These are phyloP conservation scores for Cuculus canorus DNA, from an alignment of 2,797 vertebrate species.

Conservation along the genomic window DNA sequence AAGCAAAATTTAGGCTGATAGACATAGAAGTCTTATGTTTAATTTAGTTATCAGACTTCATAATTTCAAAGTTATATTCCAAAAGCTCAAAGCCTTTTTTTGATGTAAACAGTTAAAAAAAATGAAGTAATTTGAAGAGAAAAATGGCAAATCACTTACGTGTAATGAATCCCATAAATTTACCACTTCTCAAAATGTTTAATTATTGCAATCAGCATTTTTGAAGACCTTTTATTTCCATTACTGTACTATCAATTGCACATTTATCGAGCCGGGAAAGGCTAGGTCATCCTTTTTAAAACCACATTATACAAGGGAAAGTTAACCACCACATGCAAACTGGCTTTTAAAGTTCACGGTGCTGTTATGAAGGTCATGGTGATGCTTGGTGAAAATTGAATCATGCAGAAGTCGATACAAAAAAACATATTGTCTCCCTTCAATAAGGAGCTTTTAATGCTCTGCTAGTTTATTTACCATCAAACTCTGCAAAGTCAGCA, in stretches of 20 bases:
- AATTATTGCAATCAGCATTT: slow-evolving; percentile 47
- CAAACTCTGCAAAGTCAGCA: slow-evolving; percentile 72
- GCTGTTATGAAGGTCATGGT: slow-evolving; percentile 67
- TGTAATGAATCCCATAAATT: slow-evolving; percentile 27
- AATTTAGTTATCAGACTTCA: background rate
- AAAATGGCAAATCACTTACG: slow-evolving; percentile 7
- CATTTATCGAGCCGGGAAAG: slow-evolving; percentile 56
- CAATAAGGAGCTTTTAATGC: slow-evolving; percentile 67
- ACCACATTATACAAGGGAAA: slow-evolving; percentile 53
- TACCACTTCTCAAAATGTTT: slow-evolving; percentile 7
- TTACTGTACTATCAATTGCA: slow-evolving; percentile 43
- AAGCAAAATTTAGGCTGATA: background rate
- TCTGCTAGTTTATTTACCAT: slow-evolving; percentile 66
- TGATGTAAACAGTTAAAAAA: background rate
- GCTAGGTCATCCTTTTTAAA: slow-evolving; percentile 64
- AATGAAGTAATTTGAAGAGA: slow-evolving; percentile 22
- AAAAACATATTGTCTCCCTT: slow-evolving; percentile 73
- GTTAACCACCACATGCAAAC: slow-evolving; percentile 71
- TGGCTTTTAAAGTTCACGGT: slow-evolving; percentile 75
- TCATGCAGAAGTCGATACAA: slow-evolving; percentile 74
- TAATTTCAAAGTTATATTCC: background rate
- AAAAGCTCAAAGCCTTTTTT: background rate
- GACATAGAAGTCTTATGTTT: background rate
- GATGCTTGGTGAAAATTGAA: slow-evolving; percentile 75
- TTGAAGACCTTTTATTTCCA: slow-evolving; percentile 58